phyloP scores from a whole-genome alignment of 2,797 vertebrate species.

The Xiphophorus birchmanni region DNA sequence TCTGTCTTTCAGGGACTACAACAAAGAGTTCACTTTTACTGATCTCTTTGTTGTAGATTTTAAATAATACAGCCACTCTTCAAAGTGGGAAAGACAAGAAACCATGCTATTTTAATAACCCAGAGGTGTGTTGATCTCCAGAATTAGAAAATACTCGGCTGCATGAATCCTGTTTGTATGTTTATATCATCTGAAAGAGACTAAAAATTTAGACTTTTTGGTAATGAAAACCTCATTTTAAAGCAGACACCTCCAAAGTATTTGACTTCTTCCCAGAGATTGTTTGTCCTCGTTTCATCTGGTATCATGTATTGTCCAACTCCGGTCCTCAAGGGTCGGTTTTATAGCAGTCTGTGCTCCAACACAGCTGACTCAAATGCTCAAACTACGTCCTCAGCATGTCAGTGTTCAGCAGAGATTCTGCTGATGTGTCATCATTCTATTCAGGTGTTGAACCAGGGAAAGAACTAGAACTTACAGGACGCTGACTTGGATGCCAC shows the following conservation, averaged over 20 bases:
- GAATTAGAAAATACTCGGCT: background rate
- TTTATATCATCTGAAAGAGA: background rate
- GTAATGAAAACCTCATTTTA: background rate
- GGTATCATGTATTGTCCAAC: background rate
- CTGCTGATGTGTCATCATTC: background rate
- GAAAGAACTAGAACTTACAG: background rate
- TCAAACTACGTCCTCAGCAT: background rate
- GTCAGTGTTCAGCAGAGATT: background rate
- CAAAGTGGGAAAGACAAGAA: background rate
- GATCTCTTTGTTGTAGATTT: background rate
- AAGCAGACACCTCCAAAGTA: background rate
- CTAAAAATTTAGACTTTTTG: background rate
- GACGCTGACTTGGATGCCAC: background rate
- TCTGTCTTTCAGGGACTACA: background rate
- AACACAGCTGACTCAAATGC: background rate
- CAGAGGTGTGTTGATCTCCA: background rate
- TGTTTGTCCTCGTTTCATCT: background rate
- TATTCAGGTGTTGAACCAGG: background rate
- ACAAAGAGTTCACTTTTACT: background rate
- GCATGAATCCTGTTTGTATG: background rate
- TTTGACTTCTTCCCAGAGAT: background rate
- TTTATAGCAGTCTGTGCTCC: background rate
- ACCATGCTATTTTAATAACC: background rate
- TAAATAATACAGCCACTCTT: background rate
- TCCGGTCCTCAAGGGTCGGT: background rate